phyloP scores from a whole-genome alignment of 2,113 vertebrate genomes.

The Kryptolebias marmoratus region DNA sequence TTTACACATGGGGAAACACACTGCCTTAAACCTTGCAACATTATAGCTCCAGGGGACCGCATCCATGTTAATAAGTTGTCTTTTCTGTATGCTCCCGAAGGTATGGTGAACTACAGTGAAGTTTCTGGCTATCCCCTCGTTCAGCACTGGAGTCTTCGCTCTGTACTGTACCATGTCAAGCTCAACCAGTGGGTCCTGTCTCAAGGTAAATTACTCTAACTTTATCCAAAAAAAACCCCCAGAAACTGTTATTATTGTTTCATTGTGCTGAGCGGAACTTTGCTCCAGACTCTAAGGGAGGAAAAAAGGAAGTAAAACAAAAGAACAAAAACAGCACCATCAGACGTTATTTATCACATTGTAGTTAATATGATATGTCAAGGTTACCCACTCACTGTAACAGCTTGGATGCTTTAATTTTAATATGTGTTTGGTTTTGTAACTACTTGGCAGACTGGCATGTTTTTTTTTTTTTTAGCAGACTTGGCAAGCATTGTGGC shows the following conservation, averaged over 20 bases:
- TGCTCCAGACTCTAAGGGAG: background rate
- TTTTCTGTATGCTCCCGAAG: constrained; percentile 43
- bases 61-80: background rate
- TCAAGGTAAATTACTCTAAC: constrained; percentile 84
- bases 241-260: constrained; percentile 20
- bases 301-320: background rate
- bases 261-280: constrained; percentile 15
- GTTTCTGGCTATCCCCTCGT: constrained; percentile 94
- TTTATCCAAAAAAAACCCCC: constrained; percentile 5
- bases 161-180: constrained; percentile 92
- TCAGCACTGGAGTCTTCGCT: constrained; percentile 95
- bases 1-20: background rate
- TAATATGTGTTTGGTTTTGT: constrained; percentile 16
- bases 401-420: constrained; percentile 38
- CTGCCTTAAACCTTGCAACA: background rate
- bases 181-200: constrained; percentile 93
- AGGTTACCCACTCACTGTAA: constrained; percentile 39
- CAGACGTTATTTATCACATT: constrained; percentile 24
- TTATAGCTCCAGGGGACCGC: background rate
- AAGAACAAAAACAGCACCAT: background rate
- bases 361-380: constrained; percentile 45
- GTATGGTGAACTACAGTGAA: constrained; percentile 99
- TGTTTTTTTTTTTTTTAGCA: constrained; percentile 5
- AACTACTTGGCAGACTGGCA: constrained; percentile 4
- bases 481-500: background rate